phyloP scores from a whole-genome alignment of 2,797 vertebrate species.

The Nannoperca obscura region DNA sequence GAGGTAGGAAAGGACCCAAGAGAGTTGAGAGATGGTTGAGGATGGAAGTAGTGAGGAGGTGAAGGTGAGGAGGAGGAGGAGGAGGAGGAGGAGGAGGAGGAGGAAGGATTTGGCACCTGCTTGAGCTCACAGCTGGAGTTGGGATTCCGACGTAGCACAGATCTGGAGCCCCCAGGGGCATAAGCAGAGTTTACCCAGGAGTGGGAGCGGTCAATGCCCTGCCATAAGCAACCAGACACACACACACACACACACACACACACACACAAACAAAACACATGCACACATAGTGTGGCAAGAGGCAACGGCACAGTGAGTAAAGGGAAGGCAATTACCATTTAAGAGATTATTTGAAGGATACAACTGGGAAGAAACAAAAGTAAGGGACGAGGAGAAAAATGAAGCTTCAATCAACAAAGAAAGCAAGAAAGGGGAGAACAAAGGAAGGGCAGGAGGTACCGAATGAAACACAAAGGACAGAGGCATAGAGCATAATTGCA shows the following conservation, averaged over 20 bases:
- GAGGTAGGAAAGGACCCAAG: constrained; percentile 16
- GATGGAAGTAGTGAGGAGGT: constrained; percentile 49
- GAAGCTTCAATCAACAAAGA: constrained; percentile 33
- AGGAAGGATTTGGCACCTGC: constrained; percentile 88
- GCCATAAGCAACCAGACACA: constrained; percentile 79
- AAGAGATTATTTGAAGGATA: constrained; percentile 37
- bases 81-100: constrained; percentile 31
- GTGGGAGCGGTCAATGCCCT: constrained; percentile 96
- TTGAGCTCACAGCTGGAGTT: constrained; percentile 93
- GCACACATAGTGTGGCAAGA: constrained; percentile 73
- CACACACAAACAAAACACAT: constrained; percentile 68
- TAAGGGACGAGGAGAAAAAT: constrained; percentile 27
- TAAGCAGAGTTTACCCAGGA: constrained; percentile 98
- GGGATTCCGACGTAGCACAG: constrained; percentile 91
- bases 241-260: constrained; percentile 69
- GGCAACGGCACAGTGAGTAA: constrained; percentile 62
- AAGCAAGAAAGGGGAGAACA: constrained; percentile 29
- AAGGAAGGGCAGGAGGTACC: constrained; percentile 25
- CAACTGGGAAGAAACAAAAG: constrained; percentile 37
- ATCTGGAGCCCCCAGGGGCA: constrained; percentile 93
- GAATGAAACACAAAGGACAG: constrained; percentile 47
- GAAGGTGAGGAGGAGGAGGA: constrained; percentile 20
- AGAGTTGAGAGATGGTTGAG: constrained; percentile 32
- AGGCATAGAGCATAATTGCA: constrained; percentile 57
- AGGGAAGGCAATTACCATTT: constrained; percentile 57